Conservation (phyloP, 2,113 vertebrate species). For the Pituophis catenifer region DNA sequence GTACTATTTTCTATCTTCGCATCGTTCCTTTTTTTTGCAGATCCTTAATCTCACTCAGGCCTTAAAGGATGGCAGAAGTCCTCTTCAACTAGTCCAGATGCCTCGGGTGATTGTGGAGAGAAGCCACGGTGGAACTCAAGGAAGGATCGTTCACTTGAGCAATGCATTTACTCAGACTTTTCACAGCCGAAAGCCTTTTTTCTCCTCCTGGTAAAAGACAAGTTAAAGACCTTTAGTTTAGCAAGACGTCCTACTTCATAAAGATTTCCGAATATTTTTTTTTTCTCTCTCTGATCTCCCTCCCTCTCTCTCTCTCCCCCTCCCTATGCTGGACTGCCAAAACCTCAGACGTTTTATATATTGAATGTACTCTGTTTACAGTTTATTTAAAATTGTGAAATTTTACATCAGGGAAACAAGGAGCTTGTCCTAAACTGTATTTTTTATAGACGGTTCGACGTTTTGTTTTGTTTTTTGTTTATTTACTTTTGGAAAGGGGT, state of each 20-base stretch:
- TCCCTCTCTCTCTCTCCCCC: rapidly evolving
- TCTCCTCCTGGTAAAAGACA: constrained; percentile 88
- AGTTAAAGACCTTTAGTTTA: not conserved
- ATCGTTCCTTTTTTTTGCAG: constrained; percentile 63
- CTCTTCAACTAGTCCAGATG: constrained; percentile 95
- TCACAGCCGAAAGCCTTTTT: constrained; percentile 94
- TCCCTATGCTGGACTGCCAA: constrained; percentile 49
- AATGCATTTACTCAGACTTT: constrained; percentile 93
- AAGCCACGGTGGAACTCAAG: constrained; percentile 82
- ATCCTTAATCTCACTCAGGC: constrained; percentile 95
- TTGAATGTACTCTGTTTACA: constrained; percentile 81
- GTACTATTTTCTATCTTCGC: not conserved
- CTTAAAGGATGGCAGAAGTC: constrained; percentile 87
- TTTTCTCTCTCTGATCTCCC: constrained; percentile 39
- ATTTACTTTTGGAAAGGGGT: constrained; percentile 48
- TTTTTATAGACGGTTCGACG: constrained; percentile 68
- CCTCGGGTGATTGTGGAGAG: constrained; percentile 92
- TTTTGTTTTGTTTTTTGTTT: constrained; percentile 41
- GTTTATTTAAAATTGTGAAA: constrained; percentile 73
- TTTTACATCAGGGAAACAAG: constrained; percentile 72
- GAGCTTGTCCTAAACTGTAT: constrained; percentile 66
- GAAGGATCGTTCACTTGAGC: constrained; percentile 84
- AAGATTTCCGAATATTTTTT: constrained; percentile 49
- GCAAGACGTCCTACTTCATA: constrained; percentile 36
- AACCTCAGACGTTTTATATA: constrained; percentile 65